A percentile compares a stretch with the other conserved stretches of the same genome.
phyloP scores from a whole-genome alignment of 1,140 invertebrate species.

The Ceratoteleas bidentatus region DNA sequence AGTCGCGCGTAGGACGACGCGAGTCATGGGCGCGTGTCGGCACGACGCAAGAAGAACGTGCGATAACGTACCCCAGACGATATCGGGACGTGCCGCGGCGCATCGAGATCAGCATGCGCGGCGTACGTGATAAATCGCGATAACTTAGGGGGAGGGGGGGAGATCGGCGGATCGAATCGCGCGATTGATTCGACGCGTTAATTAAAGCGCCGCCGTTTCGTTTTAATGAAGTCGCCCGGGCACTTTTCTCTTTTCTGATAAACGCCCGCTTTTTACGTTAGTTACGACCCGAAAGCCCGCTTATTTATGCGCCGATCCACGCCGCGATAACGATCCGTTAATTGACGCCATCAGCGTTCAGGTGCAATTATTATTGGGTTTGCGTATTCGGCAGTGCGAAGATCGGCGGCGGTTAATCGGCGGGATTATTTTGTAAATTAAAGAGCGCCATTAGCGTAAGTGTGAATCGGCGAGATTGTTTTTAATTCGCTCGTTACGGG shows the following conservation, averaged over 20 bases:
- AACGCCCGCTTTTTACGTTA: slow-evolving; percentile 42
- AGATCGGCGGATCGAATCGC: slow-evolving; percentile 7
- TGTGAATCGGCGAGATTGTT: slow-evolving; percentile 55
- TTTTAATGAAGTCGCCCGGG: slow-evolving; percentile 54
- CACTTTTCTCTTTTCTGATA: slow-evolving; percentile 52
- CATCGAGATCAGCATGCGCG: slow-evolving; percentile 53
- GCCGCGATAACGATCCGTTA: slow-evolving; percentile 53
- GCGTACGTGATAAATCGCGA: slow-evolving; percentile 56
- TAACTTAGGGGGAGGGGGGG: no score
- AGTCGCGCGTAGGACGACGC: slow-evolving; percentile 65
- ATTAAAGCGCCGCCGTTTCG: slow-evolving; percentile 40
- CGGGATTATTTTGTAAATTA: slow-evolving; percentile 60
- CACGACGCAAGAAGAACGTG: slow-evolving; percentile 60
- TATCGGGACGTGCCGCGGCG: slow-evolving; percentile 64
- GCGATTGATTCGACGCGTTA: slow-evolving; percentile 30
- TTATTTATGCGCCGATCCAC: slow-evolving; percentile 52
- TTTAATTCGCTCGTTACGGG: slow-evolving; percentile 42
- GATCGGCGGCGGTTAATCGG: slow-evolving; percentile 33
- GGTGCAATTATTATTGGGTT: slow-evolving; percentile 47
- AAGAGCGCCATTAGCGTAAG: slow-evolving; percentile 32
- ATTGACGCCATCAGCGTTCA: slow-evolving; percentile 52
- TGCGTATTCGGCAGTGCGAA: slow-evolving; percentile 31
- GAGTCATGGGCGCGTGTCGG: slow-evolving; percentile 70
- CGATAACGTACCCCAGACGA: slow-evolving; percentile 72
- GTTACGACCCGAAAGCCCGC: slow-evolving; percentile 21